A percentile compares a stretch with the other conserved stretches of the same genome.
phyloP scores from a whole-genome alignment of 2,888 invertebrate species.

The Drosophila limbata region DNA sequence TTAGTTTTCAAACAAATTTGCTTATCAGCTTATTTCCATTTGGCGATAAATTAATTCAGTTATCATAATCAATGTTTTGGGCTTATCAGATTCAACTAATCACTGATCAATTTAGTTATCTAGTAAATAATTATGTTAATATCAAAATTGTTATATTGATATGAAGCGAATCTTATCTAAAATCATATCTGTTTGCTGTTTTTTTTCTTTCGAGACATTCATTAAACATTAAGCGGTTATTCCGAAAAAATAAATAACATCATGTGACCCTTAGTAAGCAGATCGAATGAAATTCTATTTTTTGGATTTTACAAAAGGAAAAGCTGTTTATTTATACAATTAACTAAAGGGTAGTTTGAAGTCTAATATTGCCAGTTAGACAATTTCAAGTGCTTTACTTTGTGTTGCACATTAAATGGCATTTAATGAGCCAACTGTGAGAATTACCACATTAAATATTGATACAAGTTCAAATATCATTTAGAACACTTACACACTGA shows the following conservation, averaged over 20 bases:
- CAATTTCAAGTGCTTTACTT: background rate
- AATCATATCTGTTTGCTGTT: background rate
- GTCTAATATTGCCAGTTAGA: background rate
- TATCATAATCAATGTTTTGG: conserved; percentile 28
- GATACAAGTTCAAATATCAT: conserved; percentile 23
- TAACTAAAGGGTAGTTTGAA: background rate
- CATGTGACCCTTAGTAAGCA: background rate
- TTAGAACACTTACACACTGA: conserved; percentile 16
- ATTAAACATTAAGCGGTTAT: background rate
- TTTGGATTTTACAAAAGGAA: background rate
- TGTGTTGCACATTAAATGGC: conserved; percentile 17
- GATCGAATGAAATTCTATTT: no score
- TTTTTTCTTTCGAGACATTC: background rate
- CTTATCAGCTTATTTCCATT: conserved; percentile 26
- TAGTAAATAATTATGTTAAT: conserved; percentile 17
- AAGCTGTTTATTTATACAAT: background rate
- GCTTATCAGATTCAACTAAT: conserved; percentile 29
- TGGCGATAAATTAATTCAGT: conserved; percentile 29
- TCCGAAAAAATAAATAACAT: no score
- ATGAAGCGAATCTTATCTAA: conserved; percentile 1
- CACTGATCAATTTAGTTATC: conserved; percentile 42
- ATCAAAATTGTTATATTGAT: background rate
- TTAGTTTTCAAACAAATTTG: background rate
- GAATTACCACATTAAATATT: conserved; percentile 45
- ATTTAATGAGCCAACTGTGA: conserved; percentile 24